A percentile compares a stretch with the other conserved stretches of the same genome.
phyloP scores from a whole-genome alignment of 64 coral and sea anemone genomes.

The Anthopleura sola region DNA sequence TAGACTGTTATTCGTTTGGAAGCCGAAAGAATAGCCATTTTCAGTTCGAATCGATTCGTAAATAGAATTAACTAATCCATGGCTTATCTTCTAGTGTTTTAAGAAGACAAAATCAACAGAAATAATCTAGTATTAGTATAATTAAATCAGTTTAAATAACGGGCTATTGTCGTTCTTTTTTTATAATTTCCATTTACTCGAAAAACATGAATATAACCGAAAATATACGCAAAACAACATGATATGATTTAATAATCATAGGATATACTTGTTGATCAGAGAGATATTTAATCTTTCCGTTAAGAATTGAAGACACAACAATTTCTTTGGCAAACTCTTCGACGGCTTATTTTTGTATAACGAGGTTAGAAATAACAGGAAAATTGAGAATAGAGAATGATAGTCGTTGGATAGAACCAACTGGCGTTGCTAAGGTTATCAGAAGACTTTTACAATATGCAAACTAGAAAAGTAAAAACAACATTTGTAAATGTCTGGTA shows the following conservation, averaged over 20 bases:
- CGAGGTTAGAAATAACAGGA: neutral
- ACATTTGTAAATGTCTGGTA: neutral
- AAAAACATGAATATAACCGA: neutral
- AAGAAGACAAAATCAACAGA: neutral
- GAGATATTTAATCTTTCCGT: neutral
- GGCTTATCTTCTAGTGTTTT: neutral
- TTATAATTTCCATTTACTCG: neutral
- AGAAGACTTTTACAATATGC: neutral
- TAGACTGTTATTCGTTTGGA: neutral
- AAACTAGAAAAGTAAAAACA: neutral
- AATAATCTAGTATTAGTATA: neutral
- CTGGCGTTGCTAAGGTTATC: neutral
- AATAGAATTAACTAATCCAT: neutral
- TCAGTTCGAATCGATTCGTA: neutral
- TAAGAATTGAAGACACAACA: neutral
- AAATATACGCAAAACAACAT: neutral
- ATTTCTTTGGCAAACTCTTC: neutral
- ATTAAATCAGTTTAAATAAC: neutral
- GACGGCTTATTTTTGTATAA: neutral
- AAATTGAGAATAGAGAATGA: neutral
- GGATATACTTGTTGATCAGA: neutral
- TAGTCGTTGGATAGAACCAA: neutral
- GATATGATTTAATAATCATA: too few relatives aligned
- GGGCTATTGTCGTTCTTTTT: neutral
- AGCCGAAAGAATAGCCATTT: neutral